Conservation (phyloP, 2,888 invertebrate genomes). For the Lampropteryx suffumata region DNA sequence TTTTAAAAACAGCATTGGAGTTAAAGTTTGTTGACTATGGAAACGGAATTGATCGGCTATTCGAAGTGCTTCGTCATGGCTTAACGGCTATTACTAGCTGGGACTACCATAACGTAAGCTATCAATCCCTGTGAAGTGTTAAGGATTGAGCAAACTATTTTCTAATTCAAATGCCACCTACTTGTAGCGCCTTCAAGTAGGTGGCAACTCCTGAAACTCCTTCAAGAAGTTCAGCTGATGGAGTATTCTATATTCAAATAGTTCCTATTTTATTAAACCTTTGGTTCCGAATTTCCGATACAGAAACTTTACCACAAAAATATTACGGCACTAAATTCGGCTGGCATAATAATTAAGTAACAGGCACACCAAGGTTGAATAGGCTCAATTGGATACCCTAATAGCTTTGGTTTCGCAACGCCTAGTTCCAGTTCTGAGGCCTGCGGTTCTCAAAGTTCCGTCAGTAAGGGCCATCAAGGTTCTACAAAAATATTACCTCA, state of each 20-base stretch:
- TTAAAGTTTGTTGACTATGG: too few species aligned
- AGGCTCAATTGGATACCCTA: constrained; percentile 68
- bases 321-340: constrained; percentile 68
- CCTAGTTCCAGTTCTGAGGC: constrained; percentile 56
- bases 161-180: too few species aligned
- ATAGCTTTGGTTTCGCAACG: constrained; percentile 64
- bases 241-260: too few species aligned
- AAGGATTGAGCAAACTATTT: too few species aligned
- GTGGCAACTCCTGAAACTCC: background rate
- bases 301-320: constrained; percentile 52
- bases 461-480: constrained; percentile 1
- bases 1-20: too few species aligned
- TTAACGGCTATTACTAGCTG: too few species aligned
- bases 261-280: constrained; percentile 26
- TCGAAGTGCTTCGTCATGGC: too few species aligned
- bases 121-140: too few species aligned
- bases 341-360: constrained; percentile 82
- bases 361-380: constrained; percentile 74
- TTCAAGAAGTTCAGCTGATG: too few species aligned
- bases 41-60: too few species aligned
- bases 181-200: too few species aligned
- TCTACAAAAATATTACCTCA: background rate
- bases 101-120: too few species aligned
- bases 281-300: constrained; percentile 12
- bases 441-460: constrained; percentile 3